phyloP scores from a whole-genome alignment of 2,888 invertebrate genomes.

The Platynereis dumerilii region DNA sequence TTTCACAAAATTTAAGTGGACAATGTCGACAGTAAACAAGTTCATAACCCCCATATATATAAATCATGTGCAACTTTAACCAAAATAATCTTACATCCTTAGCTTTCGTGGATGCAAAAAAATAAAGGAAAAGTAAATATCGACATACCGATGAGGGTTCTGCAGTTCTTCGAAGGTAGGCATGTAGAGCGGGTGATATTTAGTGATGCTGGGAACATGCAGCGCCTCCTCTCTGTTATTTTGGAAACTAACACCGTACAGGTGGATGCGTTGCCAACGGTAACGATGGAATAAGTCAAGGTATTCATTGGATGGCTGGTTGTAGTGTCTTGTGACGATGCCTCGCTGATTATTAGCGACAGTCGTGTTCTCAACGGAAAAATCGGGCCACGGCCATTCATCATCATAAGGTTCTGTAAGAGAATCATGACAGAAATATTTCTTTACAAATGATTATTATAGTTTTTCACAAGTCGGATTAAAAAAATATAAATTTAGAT shows the following conservation, averaged over 20 bases:
- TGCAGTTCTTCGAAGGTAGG: slow-evolving; percentile 59
- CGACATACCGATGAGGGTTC: slow-evolving; percentile 14
- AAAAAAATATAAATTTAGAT: too few relatives aligned
- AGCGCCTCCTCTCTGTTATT: slow-evolving; percentile 54
- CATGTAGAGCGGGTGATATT: slow-evolving; percentile 59
- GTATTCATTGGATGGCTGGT: slow-evolving; percentile 60
- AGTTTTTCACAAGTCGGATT: too few relatives aligned
- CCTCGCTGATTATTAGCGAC: slow-evolving; percentile 48
- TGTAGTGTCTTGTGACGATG: slow-evolving; percentile 61
- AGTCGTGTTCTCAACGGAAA: slow-evolving; percentile 36
- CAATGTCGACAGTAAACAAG: too few relatives aligned
- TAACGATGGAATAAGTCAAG: slow-evolving; percentile 58
- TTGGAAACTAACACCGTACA: slow-evolving; percentile 44
- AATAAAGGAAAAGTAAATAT: too few relatives aligned
- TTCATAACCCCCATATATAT: too few relatives aligned
- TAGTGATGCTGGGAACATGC: slow-evolving; percentile 60
- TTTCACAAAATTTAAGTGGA: too few relatives aligned
- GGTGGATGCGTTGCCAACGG: slow-evolving; percentile 49
- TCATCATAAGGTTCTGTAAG: slow-evolving; percentile 27
- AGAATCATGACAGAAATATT: too few relatives aligned
- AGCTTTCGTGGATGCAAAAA: too few relatives aligned
- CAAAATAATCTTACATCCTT: too few relatives aligned
- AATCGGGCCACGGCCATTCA: slow-evolving; percentile 38
- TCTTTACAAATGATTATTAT: too few relatives aligned
- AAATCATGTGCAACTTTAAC: too few relatives aligned